Conservation (phyloP, 2,797 vertebrate genomes). For the Neosilurus hyrtlii region DNA sequence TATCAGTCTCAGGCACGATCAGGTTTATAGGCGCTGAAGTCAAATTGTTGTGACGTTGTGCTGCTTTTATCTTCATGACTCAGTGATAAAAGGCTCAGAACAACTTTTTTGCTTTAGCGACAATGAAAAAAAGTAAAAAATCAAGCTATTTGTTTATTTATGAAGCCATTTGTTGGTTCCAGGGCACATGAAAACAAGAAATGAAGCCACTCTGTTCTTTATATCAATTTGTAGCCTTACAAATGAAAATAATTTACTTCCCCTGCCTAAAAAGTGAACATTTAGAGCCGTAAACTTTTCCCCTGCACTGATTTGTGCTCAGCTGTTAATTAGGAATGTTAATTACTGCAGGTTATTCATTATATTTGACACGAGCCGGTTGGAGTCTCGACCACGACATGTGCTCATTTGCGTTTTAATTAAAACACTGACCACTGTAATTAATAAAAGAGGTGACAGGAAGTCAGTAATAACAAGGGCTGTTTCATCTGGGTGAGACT, state of each 20-base stretch:
- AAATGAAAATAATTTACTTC: neutral
- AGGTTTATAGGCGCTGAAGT: constrained; percentile 14
- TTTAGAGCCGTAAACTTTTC: neutral
- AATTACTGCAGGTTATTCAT: constrained; percentile 43
- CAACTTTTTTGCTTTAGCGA: neutral
- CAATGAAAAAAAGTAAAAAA: constrained; percentile 3
- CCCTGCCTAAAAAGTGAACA: neutral
- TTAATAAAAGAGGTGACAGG: constrained; percentile 33
- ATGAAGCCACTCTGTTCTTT: neutral
- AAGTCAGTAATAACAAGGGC: constrained; percentile 1
- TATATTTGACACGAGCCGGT: constrained; percentile 36
- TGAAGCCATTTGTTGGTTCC: constrained; percentile 15
- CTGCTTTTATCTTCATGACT: constrained; percentile 19
- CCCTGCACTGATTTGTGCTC: neutral
- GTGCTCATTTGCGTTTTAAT: constrained; percentile 40
- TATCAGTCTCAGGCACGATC: constrained; percentile 8
- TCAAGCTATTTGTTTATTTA: constrained; percentile 8
- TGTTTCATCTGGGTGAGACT: neutral
- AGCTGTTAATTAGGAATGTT: constrained; percentile 25
- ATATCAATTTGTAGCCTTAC: neutral
- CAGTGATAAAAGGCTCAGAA: constrained; percentile 7
- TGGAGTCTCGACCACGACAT: constrained; percentile 23
- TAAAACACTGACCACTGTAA: constrained; percentile 39
- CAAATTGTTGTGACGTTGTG: constrained; percentile 9
- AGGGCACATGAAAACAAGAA: neutral